Conservation (phyloP, 2,113 vertebrate genomes). For the Channa argus region DNA sequence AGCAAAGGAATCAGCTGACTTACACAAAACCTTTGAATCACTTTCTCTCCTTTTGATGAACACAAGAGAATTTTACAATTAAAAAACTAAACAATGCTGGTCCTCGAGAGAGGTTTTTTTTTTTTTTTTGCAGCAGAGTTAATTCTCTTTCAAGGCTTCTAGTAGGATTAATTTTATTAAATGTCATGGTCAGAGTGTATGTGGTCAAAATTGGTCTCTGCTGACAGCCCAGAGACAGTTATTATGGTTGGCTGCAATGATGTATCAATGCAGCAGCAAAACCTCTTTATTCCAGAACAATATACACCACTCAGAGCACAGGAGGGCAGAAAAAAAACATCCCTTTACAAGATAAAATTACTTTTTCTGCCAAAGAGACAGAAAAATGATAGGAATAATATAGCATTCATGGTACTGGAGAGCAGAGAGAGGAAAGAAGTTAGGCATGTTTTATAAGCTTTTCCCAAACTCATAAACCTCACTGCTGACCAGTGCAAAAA, state of each 20-base stretch:
- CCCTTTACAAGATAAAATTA: conserved; percentile 83
- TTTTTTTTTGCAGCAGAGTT: conserved; percentile 33
- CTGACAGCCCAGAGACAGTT: conserved; percentile 65
- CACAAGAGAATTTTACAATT: conserved; percentile 26
- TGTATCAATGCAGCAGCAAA: conserved; percentile 73
- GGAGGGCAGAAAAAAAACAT: conserved; percentile 61
- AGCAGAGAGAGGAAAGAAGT: conserved; percentile 54
- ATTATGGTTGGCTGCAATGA: conserved; percentile 74
- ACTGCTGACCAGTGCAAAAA: conserved; percentile 94
- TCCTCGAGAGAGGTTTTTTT: conserved; percentile 21
- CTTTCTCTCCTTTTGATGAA: conserved; percentile 38
- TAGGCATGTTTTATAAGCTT: conserved; percentile 62
- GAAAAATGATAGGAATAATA: conserved; percentile 81
- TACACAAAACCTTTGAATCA: conserved; percentile 42
- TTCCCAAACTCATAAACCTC: conserved; percentile 62
- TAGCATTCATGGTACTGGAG: conserved; percentile 74
- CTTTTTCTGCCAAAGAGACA: conserved; percentile 78
- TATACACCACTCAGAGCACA: conserved; percentile 58
- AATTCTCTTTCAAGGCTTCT: conserved; percentile 59
- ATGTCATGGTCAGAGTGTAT: conserved; percentile 72
- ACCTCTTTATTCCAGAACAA: conserved; percentile 72
- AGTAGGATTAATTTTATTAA: conserved; percentile 63
- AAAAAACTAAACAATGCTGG: neutral
- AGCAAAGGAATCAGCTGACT: conserved; percentile 16
- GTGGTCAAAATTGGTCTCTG: conserved; percentile 70